phyloP scores from a whole-genome alignment of 2,113 vertebrate species.

The Zosterops pallidus region DNA sequence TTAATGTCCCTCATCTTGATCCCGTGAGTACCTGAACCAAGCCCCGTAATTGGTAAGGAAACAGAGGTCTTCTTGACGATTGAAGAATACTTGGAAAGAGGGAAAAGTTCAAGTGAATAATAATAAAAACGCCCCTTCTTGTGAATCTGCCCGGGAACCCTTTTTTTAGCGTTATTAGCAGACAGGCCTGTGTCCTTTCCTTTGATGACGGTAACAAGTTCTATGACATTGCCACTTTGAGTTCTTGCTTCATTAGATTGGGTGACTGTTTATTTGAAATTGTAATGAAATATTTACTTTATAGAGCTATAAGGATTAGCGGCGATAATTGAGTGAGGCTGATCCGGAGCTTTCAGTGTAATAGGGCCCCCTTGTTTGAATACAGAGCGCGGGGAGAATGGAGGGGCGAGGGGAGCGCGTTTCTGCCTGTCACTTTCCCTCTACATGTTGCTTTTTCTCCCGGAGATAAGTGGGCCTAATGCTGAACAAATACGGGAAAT shows the following conservation, averaged over 20 bases:
- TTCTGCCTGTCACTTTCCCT: conserved; percentile 97
- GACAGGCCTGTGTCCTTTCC: conserved; percentile 76
- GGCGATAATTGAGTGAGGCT: conserved; percentile 98
- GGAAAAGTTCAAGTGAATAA: conserved; percentile 26
- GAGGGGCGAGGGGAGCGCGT: conserved; percentile 87
- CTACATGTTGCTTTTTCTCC: conserved; percentile 98
- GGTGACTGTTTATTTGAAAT: conserved; percentile 99
- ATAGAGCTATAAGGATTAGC: conserved; percentile 98
- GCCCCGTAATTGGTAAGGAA: not conserved
- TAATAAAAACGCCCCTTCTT: not conserved
- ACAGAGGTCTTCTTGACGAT: not conserved
- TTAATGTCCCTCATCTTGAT: not conserved
- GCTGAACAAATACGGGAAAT: conserved; percentile 99
- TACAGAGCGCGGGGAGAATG: conserved; percentile 92
- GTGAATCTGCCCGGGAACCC: conserved; percentile 55
- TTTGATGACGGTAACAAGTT: conserved; percentile 81
- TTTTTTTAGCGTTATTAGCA: conserved; percentile 64
- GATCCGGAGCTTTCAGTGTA: conserved; percentile 83
- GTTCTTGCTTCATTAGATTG: conserved; percentile 94
- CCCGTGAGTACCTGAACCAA: not conserved
- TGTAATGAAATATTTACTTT: conserved; percentile 99
- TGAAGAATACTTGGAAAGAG: conserved; percentile 47
- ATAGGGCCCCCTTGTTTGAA: conserved; percentile 94
- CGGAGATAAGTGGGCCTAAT: conserved; percentile 99
- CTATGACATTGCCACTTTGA: conserved; percentile 84